Base-by-base conservation (phyloP, 2,888 invertebrate genomes). In the Dromius quadrimaculatus region DNA sequence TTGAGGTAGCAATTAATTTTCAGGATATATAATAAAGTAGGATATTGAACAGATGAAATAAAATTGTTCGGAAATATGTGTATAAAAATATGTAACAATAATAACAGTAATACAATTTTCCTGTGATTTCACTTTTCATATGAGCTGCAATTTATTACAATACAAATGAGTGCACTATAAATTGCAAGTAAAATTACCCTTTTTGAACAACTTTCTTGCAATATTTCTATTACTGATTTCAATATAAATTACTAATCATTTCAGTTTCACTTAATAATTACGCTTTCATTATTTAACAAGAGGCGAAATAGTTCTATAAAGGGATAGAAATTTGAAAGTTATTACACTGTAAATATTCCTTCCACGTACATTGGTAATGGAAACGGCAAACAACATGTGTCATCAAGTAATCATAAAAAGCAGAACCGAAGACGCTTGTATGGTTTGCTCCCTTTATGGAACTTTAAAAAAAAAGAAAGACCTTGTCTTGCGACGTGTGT, bases 291-390 rank as follows among this genome's bases (percentile, higher is more conserved):
- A 34, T 62, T 62, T 15, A 17, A 36, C n/a, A n/a, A n/a, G 34
- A 43, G 45, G 45, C 23, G 13, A 45, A 54, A 41, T 57, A 0
- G 36, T 11, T 38, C 41, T 45, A n/a, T 54, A 47, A 57, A 66
- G 50, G 66, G 66, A 41, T 54, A 66, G 50, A 34, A 54, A 47
- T 65, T 65, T 22, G 65, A 65, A 66, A 66, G 66, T 66, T 17
- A 45, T 59, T 20, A 20, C 36, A 36, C 34, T 11, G 20, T 43
- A 6, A n/a, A n/a, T 17, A 64, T 64, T 11, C 64, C 9, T 22
- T 2, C 28, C 64, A 64, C 64, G 64, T 64, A 28, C 20, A 45
- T 11, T 28, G 19, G 13, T 47, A 64, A 64, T 43, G 63, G 45
- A 45, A 41, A 63, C 34, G 17, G 59, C 59, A 59, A 59, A 59